Evolutionary conservation across 2,888 invertebrate genomes (phyloP).

Genomic region (Aphrophora alni): DNA sequence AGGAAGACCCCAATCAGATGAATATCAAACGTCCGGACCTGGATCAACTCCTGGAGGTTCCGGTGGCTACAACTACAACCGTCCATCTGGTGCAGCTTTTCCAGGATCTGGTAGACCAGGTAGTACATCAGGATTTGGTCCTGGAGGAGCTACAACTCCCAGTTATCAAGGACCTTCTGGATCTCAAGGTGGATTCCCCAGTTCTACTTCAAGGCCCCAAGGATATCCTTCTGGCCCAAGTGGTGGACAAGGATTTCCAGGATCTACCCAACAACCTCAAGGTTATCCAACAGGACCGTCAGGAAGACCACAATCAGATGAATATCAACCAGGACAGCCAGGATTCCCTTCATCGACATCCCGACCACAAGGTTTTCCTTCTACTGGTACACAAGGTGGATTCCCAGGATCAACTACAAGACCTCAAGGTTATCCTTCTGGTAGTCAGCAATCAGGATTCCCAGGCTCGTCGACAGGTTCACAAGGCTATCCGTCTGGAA

Average conservation of each 20-base stretch:
- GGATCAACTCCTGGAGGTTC: conserved; percentile 29
- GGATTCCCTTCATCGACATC: conserved; percentile 41
- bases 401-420: conserved; percentile 31
- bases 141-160: conserved; percentile 44
- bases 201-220: conserved; percentile 28
- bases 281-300: conserved; percentile 24
- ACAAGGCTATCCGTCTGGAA: conserved; percentile 45
- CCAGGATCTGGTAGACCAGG: conserved; percentile 45
- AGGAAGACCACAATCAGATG: conserved; percentile 27
- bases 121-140: conserved; percentile 22
- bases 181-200: conserved; percentile 32
- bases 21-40: conserved; percentile 23
- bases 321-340: conserved; percentile 32
- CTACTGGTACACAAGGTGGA: conserved; percentile 33
- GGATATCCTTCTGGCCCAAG: conserved; percentile 38
- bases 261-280: conserved; percentile 1
- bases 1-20: conserved; percentile 23
- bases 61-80: conserved; percentile 34
- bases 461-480: conserved; percentile 27
- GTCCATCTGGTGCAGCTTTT: conserved; percentile 24
- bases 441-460: conserved; percentile 25
- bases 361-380: conserved; percentile 50
- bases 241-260: conserved; percentile 31
- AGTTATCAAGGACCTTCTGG: conserved; percentile 20
- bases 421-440: conserved; percentile 28